phyloP scores from a whole-genome alignment of 2,888 invertebrate genomes.

The Panopea generosa region DNA sequence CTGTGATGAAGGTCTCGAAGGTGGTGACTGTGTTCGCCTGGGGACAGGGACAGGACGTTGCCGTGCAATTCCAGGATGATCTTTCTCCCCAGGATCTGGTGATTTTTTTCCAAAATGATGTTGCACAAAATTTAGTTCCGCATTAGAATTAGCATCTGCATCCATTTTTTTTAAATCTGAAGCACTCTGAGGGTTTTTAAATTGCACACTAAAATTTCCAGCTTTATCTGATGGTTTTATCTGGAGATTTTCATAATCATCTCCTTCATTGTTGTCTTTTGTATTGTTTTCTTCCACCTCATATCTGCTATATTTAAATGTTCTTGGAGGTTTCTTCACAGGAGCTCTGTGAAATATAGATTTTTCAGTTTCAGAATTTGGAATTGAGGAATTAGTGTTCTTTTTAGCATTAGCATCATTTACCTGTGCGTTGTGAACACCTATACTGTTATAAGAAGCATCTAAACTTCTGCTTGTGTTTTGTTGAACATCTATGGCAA shows the following conservation, averaged over 20 bases:
- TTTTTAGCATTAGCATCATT: not conserved
- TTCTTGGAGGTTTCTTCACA: constrained; percentile 50
- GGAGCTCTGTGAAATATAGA: constrained; percentile 12
- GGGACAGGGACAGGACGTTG: constrained; percentile 34
- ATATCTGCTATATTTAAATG: constrained; percentile 54
- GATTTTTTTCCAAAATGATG: constrained; percentile 44
- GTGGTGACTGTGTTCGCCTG: constrained; percentile 61
- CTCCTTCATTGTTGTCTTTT: constrained; percentile 11
- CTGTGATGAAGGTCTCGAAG: constrained; percentile 64
- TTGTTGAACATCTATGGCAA: not conserved
- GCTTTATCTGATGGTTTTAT: constrained; percentile 6
- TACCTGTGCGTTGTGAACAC: not conserved
- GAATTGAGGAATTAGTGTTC: constrained; percentile 9
- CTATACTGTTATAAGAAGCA: not conserved
- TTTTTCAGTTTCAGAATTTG: constrained; percentile 1
- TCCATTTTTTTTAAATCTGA: not conserved
- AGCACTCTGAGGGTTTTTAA: constrained; percentile 28
- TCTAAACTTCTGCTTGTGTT: constrained; percentile 4
- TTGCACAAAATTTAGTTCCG: constrained; percentile 36
- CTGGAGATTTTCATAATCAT: constrained; percentile 1
- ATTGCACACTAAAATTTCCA: constrained; percentile 52
- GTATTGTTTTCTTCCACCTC: constrained; percentile 12
- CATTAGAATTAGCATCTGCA: not conserved
- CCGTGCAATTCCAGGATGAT: not conserved
- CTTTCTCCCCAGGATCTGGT: not conserved